Evolutionary conservation across 2,113 vertebrate species (phyloP).

Genomic region (Alexandromys fortis): DNA sequence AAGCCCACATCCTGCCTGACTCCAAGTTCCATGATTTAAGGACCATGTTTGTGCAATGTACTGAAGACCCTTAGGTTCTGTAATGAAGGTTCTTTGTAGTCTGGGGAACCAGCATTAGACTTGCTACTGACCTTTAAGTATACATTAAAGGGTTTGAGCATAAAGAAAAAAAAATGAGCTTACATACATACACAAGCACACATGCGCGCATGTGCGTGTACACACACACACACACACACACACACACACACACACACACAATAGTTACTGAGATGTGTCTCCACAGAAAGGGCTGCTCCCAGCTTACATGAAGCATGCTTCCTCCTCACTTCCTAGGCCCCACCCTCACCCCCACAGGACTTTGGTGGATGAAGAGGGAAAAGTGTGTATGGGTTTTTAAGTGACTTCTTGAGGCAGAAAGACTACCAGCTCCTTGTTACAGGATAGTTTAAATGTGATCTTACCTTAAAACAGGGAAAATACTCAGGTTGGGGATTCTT

Average conservation of each 20-base stretch:
- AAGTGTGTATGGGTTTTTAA: not conserved
- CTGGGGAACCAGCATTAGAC: not conserved
- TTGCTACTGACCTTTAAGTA: not conserved
- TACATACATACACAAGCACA: not conserved
- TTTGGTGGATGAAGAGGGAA: not conserved
- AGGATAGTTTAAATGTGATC: not conserved
- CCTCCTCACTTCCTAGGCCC: not conserved
- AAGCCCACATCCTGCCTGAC: not conserved
- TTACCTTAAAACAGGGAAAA: not conserved
- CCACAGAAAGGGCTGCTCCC: accelerated
- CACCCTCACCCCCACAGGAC: not conserved
- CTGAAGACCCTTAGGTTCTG: not conserved
- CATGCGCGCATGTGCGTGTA: too few species aligned
- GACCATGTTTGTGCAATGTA: not conserved
- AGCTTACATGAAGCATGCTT: not conserved
- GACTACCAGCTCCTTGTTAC: not conserved
- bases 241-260: not conserved
- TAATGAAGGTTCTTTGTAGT: not conserved
- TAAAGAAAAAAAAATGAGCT: not conserved
- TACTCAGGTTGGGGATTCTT: not conserved
- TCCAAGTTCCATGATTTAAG: not conserved
- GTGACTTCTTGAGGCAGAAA: not conserved
- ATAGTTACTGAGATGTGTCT: not conserved
- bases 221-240: not conserved
- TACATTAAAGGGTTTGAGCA: not conserved